Evolutionary conservation across 2,888 invertebrate genomes (phyloP).

Genomic region (Sabatieria punctata): DNA sequence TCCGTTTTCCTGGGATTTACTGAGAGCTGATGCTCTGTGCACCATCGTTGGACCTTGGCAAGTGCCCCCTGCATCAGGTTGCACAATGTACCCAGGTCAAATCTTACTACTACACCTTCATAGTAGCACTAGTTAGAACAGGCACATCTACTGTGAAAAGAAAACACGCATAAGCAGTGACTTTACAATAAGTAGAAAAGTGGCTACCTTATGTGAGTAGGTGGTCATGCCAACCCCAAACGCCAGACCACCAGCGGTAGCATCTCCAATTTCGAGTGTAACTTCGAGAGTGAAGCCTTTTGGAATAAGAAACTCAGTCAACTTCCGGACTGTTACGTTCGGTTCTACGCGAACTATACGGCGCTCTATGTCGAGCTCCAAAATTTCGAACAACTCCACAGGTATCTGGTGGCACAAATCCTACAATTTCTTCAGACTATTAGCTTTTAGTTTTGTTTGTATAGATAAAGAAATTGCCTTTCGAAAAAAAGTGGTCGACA

Average conservation of each 20-base stretch:
- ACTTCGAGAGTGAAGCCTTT: conserved; percentile 50
- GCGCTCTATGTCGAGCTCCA: conserved; percentile 43
- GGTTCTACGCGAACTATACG: conserved; percentile 49
- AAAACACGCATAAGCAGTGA: too few species aligned
- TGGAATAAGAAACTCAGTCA: conserved; percentile 47
- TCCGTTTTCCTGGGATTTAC: too few species aligned
- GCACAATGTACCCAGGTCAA: too few species aligned
- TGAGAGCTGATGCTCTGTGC: too few species aligned
- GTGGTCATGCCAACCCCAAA: conserved; percentile 57
- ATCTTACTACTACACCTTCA: too few species aligned
- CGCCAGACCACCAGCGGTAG: conserved; percentile 50
- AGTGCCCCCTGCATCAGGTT: too few species aligned
- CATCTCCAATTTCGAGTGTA: conserved; percentile 50
- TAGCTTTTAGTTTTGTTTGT: too few species aligned
- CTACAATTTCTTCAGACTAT: conserved; percentile 17
- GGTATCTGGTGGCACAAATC: conserved; percentile 45
- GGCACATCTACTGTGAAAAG: too few species aligned
- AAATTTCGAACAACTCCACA: conserved; percentile 47
- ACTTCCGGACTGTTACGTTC: conserved; percentile 49
- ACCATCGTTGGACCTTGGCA: too few species aligned
- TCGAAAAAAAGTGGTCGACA: conserved; percentile 49
- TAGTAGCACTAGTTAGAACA: too few species aligned
- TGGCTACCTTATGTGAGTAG: conserved; percentile 48
- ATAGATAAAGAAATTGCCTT: conserved; percentile 33
- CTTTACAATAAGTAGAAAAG: too few species aligned